These are phyloP conservation scores for Caenorhabditis briggsae DNA, from an alignment of 1,140 invertebrate genomes.

Conservation along the genomic window DNA sequence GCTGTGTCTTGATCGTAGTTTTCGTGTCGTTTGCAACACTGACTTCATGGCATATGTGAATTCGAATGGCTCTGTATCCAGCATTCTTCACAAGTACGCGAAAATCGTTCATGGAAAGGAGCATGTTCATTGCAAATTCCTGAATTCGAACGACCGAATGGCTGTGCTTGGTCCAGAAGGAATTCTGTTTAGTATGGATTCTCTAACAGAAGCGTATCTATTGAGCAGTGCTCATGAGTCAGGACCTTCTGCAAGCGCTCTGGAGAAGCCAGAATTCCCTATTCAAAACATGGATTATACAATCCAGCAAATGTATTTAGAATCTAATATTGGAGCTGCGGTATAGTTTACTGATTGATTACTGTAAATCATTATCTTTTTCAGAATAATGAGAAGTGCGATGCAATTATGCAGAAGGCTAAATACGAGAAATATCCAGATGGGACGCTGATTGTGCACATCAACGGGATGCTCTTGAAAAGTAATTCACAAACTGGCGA, in stretches of 20 bases:
- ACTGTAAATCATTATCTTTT: neutral
- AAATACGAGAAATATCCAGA: constrained; percentile 56
- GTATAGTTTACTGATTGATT: neutral
- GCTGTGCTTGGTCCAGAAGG: constrained; percentile 58
- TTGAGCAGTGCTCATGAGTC: constrained; percentile 33
- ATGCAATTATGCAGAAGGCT: constrained; percentile 22
- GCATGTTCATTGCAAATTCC: constrained; percentile 46
- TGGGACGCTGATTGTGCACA: constrained; percentile 52
- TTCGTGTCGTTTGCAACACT: constrained; percentile 58
- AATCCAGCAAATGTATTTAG: constrained; percentile 57
- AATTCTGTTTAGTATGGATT: constrained; percentile 62
- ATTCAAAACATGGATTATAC: constrained; percentile 60
- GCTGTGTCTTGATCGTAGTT: constrained; percentile 52
- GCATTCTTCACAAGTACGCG: constrained; percentile 58
- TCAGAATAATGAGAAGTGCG: constrained; percentile 40
- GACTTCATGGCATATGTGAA: constrained; percentile 56
- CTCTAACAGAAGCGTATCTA: constrained; percentile 59
- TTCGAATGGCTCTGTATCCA: constrained; percentile 29
- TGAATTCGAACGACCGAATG: constrained; percentile 56
- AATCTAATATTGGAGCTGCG: constrained; percentile 46
- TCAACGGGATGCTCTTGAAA: constrained; percentile 56
- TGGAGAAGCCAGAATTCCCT: constrained; percentile 57
- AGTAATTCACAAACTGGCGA: constrained; percentile 31
- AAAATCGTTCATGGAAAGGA: constrained; percentile 56
- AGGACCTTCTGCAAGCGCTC: constrained; percentile 51